A percentile compares a stretch with the other conserved stretches of the same genome.
Evolutionary conservation across 2,797 vertebrate genomes (phyloP).

Genomic region (Malacoctenus gilli): DNA sequence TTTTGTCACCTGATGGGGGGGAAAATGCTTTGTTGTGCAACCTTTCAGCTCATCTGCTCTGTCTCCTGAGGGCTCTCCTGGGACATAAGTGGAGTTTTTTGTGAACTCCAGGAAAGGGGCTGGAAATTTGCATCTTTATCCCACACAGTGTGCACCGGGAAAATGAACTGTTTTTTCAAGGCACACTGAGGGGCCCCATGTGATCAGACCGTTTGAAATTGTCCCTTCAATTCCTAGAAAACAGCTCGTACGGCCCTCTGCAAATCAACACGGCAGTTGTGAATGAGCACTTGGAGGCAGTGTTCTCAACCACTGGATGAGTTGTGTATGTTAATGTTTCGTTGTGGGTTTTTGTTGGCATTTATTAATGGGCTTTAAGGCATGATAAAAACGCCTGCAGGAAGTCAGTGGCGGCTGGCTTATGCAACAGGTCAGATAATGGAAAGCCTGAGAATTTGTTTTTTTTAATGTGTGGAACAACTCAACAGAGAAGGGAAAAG

Average conservation of each 20-base stretch:
- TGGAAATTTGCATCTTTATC: constrained; percentile 47
- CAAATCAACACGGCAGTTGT: constrained; percentile 39
- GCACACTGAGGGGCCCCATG: constrained; percentile 16
- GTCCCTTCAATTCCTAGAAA: constrained; percentile 27
- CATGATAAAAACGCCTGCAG: constrained; percentile 26
- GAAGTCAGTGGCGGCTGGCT: constrained; percentile 42
- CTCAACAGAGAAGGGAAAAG: constrained; percentile 27
- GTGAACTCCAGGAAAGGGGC: constrained; percentile 57
- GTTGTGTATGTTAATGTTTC: constrained; percentile 21
- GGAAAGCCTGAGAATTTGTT: constrained; percentile 43
- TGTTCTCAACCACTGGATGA: constrained; percentile 25
- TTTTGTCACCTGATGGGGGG: constrained; percentile 44
- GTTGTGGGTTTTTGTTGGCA: constrained; percentile 16
- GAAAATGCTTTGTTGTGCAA: constrained; percentile 65
- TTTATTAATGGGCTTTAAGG: constrained; percentile 20
- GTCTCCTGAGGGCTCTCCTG: constrained; percentile 38
- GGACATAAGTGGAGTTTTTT: constrained; percentile 44
- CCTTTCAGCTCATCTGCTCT: constrained; percentile 38
- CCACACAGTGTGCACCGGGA: constrained; percentile 11
- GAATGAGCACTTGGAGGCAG: constrained; percentile 34
- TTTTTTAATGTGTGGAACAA: constrained; percentile 27
- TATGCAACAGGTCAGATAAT: constrained; percentile 51
- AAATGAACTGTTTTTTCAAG: constrained; percentile 25
- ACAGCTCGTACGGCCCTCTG: constrained; percentile 25
- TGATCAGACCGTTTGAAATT: constrained; percentile 6